Percentiles rank a stretch among this genome's conserved stretches.
Evolutionary conservation across 2,113 vertebrate species (phyloP).

Genomic region (Nothocercus nigrocapillus): DNA sequence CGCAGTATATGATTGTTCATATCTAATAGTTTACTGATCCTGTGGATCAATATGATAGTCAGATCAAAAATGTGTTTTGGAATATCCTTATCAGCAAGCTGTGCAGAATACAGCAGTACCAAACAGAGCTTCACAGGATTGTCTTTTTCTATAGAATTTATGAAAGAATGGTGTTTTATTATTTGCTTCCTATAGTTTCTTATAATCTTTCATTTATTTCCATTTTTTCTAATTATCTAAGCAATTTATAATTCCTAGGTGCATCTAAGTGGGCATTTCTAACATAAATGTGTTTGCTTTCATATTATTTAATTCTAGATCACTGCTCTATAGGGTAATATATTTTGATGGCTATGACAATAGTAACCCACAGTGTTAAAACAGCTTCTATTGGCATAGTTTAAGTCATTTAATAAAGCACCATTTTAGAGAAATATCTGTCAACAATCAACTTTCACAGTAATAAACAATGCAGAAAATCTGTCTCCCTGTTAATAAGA

Average conservation of each 20-base stretch:
- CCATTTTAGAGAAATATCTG: background rate
- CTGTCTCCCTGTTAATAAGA: background rate
- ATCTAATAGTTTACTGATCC: background rate
- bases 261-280: background rate
- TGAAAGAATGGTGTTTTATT: background rate
- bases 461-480: background rate
- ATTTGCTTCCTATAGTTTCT: rapidly evolving
- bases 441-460: background rate
- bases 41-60: background rate
- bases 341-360: background rate
- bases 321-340: background rate
- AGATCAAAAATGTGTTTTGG: background rate
- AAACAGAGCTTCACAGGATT: background rate
- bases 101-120: background rate
- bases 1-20: no score
- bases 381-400: background rate
- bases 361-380: background rate
- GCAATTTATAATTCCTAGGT: background rate
- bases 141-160: background rate
- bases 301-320: background rate
- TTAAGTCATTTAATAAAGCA: background rate
- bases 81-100: background rate
- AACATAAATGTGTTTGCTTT: background rate
- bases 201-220: background rate
- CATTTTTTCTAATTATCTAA: background rate